Conservation (phyloP, 2,888 invertebrate species). For the Hypercompe scribonia region DNA sequence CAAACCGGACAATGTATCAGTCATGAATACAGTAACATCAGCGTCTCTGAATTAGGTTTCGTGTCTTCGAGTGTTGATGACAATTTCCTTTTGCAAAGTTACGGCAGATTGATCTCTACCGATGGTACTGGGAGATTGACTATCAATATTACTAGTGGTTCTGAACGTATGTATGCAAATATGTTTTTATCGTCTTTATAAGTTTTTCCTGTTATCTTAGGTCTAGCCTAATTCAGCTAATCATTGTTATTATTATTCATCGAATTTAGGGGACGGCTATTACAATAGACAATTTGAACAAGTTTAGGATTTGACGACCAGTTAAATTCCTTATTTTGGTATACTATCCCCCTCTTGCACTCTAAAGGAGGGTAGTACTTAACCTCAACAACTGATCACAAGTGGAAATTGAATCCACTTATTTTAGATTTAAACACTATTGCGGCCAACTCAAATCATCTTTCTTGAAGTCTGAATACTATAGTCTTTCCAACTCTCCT, state of each 20-base stretch:
- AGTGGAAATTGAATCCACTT: no score
- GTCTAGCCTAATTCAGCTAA: neutral
- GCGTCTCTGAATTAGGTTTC: slow-evolving; percentile 53
- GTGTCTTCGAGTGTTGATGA: slow-evolving; percentile 60
- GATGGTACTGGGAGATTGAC: slow-evolving; percentile 63
- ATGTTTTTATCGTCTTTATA: neutral
- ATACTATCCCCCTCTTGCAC: no score
- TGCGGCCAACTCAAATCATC: no score
- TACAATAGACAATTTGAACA: no score
- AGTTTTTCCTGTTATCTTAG: neutral
- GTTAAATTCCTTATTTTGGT: no score
- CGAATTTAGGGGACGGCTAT: neutral
- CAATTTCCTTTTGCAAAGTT: slow-evolving; percentile 49
- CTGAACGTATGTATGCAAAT: slow-evolving; percentile 14
- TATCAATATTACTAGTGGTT: slow-evolving; percentile 51
- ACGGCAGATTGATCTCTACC: slow-evolving; percentile 52
- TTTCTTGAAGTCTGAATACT: neutral
- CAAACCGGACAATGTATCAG: slow-evolving; percentile 68
- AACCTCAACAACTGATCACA: no score
- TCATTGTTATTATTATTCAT: neutral
- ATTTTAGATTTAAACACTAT: no score
- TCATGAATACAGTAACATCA: slow-evolving; percentile 52
- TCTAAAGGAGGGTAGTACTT: no score
- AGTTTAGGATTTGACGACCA: no score
- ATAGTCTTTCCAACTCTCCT: neutral